phyloP scores from a whole-genome alignment of 2,888 invertebrate genomes.

The Acanthococcus lagerstroemiae region DNA sequence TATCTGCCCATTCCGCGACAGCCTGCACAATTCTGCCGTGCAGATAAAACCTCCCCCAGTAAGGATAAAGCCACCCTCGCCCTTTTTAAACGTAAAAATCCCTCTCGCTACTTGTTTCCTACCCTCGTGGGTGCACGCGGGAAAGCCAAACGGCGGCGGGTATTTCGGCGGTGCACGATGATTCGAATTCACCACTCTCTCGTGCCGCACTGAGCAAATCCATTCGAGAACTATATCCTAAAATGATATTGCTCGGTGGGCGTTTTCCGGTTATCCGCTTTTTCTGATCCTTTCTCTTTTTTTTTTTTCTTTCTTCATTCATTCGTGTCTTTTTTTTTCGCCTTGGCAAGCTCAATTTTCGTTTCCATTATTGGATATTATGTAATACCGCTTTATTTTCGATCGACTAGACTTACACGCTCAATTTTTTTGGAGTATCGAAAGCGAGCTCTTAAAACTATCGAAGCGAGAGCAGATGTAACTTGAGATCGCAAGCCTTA shows the following conservation, averaged over 20 bases:
- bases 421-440: too few relatives aligned
- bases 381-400: too few relatives aligned
- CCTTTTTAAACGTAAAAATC: not conserved
- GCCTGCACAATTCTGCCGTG: constrained; percentile 13
- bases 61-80: constrained; percentile 23
- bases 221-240: not conserved
- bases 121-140: not conserved
- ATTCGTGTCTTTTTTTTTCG: not conserved
- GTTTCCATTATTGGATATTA: not conserved
- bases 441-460: too few relatives aligned
- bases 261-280: not conserved
- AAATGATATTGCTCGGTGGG: constrained; percentile 21
- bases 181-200: not conserved
- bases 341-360: not conserved
- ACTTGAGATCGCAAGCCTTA: too few relatives aligned
- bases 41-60: constrained; percentile 26
- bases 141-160: too few relatives aligned
- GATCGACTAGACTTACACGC: too few relatives aligned
- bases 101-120: not conserved
- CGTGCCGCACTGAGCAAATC: not conserved
- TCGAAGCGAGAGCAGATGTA: too few relatives aligned
- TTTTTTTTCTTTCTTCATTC: not conserved
- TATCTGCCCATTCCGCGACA: constrained; percentile 22
- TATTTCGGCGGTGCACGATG: constrained; percentile 3
- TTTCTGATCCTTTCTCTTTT: not conserved